A percentile compares a stretch with the other conserved stretches of the same genome.
Conservation (phyloP, 2,797 vertebrate species). For the Rhynchotus rufescens region DNA sequence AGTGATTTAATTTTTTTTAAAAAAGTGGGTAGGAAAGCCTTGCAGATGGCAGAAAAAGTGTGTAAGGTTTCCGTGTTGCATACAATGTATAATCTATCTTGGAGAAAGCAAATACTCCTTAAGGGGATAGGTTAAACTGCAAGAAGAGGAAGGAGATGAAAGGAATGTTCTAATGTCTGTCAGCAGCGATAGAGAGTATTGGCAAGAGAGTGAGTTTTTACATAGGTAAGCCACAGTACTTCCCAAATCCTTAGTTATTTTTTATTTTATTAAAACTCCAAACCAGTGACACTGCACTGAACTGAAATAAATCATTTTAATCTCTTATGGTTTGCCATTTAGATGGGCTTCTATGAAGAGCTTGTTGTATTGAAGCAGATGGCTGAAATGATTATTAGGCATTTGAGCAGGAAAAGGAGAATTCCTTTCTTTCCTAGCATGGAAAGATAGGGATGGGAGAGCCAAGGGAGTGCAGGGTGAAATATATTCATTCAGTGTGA, state of each 20-base stretch:
- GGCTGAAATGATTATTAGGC: slow-evolving; percentile 51
- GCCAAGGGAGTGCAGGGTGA: not conserved
- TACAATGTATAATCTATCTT: slow-evolving; percentile 75
- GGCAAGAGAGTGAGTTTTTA: slow-evolving; percentile 67
- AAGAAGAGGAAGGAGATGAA: slow-evolving; percentile 80
- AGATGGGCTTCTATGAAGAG: slow-evolving; percentile 58
- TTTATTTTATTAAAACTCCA: slow-evolving; percentile 71
- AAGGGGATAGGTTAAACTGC: slow-evolving; percentile 74
- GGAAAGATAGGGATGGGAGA: slow-evolving; percentile 7
- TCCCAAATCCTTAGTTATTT: slow-evolving; percentile 71
- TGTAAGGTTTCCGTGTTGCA: slow-evolving; percentile 68
- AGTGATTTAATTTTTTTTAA: slow-evolving; percentile 46
- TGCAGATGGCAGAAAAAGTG: slow-evolving; percentile 72
- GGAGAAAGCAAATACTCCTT: slow-evolving; percentile 78
- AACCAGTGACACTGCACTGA: slow-evolving; percentile 50
- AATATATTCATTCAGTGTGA: not conserved
- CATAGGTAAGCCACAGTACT: slow-evolving; percentile 60
- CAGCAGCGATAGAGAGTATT: slow-evolving; percentile 68
- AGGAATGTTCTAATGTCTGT: slow-evolving; percentile 77
- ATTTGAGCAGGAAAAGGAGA: slow-evolving; percentile 54
- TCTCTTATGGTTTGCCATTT: slow-evolving; percentile 58
- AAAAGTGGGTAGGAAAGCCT: slow-evolving; percentile 68
- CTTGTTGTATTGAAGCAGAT: slow-evolving; percentile 61
- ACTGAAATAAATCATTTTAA: slow-evolving; percentile 72
- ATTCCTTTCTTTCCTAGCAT: slow-evolving; percentile 47